phyloP scores from a whole-genome alignment of 2,113 vertebrate species.

The Rattus norvegicus region DNA sequence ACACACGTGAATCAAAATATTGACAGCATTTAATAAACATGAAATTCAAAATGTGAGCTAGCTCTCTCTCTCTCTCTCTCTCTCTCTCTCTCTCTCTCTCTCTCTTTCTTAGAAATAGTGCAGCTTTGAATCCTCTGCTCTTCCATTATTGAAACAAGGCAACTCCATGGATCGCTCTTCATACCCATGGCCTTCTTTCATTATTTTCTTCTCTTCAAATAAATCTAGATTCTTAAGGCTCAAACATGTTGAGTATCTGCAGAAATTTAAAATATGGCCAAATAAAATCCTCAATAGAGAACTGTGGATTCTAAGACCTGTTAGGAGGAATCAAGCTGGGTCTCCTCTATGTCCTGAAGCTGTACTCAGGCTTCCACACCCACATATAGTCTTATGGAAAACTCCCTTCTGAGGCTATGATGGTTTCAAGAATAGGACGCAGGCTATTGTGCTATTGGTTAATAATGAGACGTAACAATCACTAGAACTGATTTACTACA shows the following conservation, averaged over 20 bases:
- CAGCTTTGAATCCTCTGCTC: not conserved
- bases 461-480: not conserved
- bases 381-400: not conserved
- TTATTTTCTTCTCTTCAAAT: not conserved
- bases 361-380: not conserved
- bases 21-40: not conserved
- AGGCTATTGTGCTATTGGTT: not conserved
- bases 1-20: not conserved
- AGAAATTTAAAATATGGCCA: not conserved
- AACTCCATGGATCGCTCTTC: not conserved
- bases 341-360: not conserved
- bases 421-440: fast-evolving
- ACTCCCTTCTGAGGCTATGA: not conserved
- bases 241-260: not conserved
- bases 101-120: not conserved
- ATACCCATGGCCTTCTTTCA: not conserved
- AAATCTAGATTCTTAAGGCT: not conserved
- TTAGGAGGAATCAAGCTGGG: not conserved
- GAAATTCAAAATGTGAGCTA: not conserved
- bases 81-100: not conserved
- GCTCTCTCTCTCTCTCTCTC: not conserved
- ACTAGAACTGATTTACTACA: not conserved
- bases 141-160: not conserved
- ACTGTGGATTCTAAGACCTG: not conserved
- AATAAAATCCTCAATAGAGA: not conserved